Conservation (phyloP, 2,888 invertebrate genomes). For the Cantharis rustica region DNA sequence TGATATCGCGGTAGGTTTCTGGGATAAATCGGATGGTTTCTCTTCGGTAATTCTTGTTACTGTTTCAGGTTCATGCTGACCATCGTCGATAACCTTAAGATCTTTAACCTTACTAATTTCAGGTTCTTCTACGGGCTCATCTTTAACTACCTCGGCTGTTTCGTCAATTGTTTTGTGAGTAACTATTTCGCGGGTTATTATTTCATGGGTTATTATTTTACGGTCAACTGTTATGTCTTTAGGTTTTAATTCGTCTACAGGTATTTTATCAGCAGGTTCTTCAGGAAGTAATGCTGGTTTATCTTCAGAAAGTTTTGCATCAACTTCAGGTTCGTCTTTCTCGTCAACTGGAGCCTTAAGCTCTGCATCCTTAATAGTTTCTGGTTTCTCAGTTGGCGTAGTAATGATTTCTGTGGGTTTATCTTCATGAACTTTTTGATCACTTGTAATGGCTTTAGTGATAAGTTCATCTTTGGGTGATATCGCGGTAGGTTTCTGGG, state of each 20-base stretch:
- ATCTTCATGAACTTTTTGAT: neutral
- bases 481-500: no score
- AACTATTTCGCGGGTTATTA: no score
- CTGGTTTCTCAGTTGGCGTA: neutral
- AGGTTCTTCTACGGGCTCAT: no score
- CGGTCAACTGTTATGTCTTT: neutral
- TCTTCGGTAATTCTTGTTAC: no score
- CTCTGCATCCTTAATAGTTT: neutral
- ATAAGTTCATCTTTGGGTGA: no score
- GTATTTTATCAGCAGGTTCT: neutral
- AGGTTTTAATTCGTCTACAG: neutral
- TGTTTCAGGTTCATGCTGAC: no score
- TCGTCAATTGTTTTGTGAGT: no score
- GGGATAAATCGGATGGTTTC: no score
- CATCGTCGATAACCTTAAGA: no score
- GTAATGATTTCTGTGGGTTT: neutral
- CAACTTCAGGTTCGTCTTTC: neutral
- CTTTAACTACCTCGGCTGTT: no score
- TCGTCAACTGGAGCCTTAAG: neutral
- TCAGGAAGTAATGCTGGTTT: neutral
- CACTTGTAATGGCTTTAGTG: no score
- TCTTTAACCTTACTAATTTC: neutral
- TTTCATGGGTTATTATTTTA: neutral
- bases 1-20: no score
- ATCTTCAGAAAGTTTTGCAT: neutral